phyloP scores from a whole-genome alignment of 2,113 vertebrate genomes.

The Amblyopsis rosae region DNA sequence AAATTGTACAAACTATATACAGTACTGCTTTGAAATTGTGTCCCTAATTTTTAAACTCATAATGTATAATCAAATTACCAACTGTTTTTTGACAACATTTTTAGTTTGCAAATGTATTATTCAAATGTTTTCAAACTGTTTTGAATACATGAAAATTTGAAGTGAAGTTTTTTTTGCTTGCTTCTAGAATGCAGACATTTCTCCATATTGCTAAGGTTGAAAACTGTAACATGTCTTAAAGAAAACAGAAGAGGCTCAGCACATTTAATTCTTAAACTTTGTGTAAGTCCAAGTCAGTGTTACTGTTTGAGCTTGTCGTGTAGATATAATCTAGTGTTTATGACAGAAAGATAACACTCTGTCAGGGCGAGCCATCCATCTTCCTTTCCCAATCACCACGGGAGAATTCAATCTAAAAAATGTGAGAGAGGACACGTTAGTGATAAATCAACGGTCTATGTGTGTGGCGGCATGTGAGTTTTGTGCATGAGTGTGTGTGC shows the following conservation, averaged over 20 bases:
- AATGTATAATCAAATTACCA: too few species aligned
- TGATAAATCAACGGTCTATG: constrained; percentile 58
- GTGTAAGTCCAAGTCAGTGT: background rate
- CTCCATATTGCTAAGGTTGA: constrained; percentile 19
- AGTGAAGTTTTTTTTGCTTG: too few species aligned
- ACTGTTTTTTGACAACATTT: too few species aligned
- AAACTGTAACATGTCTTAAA: background rate
- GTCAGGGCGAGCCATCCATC: constrained; percentile 61
- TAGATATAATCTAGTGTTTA: constrained; percentile 54
- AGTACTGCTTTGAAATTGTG: too few species aligned
- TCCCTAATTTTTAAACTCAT: too few species aligned
- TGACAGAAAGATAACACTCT: constrained; percentile 70
- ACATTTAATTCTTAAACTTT: too few species aligned
- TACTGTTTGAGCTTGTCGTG: constrained; percentile 63
- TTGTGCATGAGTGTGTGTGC: background rate
- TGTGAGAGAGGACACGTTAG: constrained; percentile 54
- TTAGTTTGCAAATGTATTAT: too few species aligned
- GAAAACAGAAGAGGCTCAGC: too few species aligned
- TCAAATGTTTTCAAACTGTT: too few species aligned
- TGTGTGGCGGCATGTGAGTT: background rate
- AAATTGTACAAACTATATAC: too few species aligned
- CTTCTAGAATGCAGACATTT: constrained; percentile 9
- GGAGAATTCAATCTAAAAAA: constrained; percentile 66
- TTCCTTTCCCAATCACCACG: constrained; percentile 63
- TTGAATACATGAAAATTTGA: too few species aligned